Conservation (phyloP, 2,888 invertebrate species). For the Diabrotica balteata region DNA sequence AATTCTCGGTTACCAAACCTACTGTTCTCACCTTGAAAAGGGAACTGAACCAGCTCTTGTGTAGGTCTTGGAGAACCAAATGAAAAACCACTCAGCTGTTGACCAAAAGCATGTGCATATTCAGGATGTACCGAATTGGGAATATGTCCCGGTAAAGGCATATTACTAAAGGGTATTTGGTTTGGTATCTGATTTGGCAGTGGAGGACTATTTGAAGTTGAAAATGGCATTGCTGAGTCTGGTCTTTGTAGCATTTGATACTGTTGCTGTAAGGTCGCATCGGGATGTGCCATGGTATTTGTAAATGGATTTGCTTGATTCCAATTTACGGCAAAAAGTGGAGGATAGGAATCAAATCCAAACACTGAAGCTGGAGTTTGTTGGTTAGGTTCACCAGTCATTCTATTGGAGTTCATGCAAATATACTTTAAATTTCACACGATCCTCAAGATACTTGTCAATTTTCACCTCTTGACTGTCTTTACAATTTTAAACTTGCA, state of each 20-base stretch:
- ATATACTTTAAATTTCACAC: slow-evolving; percentile 2
- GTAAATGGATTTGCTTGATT: slow-evolving; percentile 36
- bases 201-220: neutral
- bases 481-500: too few species aligned
- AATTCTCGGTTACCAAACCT: slow-evolving; percentile 31
- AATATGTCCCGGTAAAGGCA: neutral
- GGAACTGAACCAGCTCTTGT: slow-evolving; percentile 47
- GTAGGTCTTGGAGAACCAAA: slow-evolving; percentile 36
- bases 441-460: too few species aligned
- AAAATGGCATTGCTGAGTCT: slow-evolving; percentile 8
- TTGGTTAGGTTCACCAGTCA: slow-evolving; percentile 55
- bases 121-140: neutral
- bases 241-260: slow-evolving; percentile 5
- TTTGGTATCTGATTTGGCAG: neutral
- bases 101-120: slow-evolving; percentile 9
- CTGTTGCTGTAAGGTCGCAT: neutral
- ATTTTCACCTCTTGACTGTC: too few species aligned
- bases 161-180: neutral
- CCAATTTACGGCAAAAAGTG: slow-evolving; percentile 38
- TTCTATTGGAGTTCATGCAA: slow-evolving; percentile 47
- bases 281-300: slow-evolving; percentile 16
- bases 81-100: slow-evolving; percentile 38
- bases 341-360: slow-evolving; percentile 51
- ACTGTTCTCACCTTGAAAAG: slow-evolving; percentile 40
- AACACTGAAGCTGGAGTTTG: slow-evolving; percentile 52